A percentile compares a stretch with the other conserved stretches of the same genome.
Evolutionary conservation across 2,888 invertebrate genomes (phyloP).

Genomic region (Machimus rusticus): DNA sequence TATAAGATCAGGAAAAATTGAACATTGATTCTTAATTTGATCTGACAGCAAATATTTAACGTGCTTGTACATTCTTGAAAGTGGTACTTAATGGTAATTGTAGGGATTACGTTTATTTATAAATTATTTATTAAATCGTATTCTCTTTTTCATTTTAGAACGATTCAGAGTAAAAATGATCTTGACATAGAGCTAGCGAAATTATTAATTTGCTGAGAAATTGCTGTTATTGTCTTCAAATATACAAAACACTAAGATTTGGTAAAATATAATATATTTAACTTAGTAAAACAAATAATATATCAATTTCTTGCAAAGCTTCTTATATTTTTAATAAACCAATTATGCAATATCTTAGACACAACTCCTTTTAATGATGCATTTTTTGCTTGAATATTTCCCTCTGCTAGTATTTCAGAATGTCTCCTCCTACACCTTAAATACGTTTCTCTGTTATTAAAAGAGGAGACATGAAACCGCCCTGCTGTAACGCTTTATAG

Average conservation of each 20-base stretch:
- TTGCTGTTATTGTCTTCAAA: no score
- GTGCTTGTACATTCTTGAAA: not conserved
- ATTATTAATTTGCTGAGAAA: no score
- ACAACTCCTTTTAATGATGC: not conserved
- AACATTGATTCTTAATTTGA: not conserved
- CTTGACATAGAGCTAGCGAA: no score
- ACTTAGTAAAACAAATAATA: no score
- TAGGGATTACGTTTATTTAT: not conserved
- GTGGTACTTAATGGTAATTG: not conserved
- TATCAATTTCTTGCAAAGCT: no score
- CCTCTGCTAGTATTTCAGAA: not conserved
- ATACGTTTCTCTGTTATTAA: not conserved
- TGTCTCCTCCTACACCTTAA: not conserved
- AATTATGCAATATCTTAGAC: no score
- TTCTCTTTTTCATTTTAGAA: no score
- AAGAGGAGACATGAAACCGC: not conserved
- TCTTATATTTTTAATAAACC: no score
- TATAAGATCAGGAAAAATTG: not conserved
- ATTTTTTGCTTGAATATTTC: not conserved
- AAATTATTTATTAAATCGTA: no score
- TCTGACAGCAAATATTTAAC: not conserved
- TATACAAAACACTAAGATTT: no score
- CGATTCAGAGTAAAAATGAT: no score
- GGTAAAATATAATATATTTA: no score
- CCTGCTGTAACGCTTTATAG: not conserved